A percentile compares a stretch with the other conserved stretches of the same genome.
These are phyloP conservation scores for Oligia latruncula DNA, from an alignment of 2,888 invertebrate genomes.

Conservation along the genomic window DNA sequence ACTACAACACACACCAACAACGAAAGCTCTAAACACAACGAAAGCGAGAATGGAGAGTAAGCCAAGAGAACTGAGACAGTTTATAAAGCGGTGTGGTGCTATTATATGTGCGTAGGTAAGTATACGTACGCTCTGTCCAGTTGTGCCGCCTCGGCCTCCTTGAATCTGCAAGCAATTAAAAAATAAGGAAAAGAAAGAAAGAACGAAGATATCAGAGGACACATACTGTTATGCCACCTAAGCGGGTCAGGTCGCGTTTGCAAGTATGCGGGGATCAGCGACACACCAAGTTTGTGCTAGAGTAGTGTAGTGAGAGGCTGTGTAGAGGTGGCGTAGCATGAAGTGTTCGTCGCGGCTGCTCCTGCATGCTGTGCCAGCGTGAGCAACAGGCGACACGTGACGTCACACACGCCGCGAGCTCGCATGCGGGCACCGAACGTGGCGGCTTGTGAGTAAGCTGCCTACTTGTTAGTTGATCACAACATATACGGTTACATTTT, in stretches of 20 bases:
- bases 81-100: slow-evolving; percentile 78
- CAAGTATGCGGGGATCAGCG: slow-evolving; percentile 78
- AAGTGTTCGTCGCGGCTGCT: slow-evolving; percentile 60
- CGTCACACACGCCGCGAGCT: slow-evolving; percentile 69
- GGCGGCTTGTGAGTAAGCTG: slow-evolving; percentile 85
- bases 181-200: slow-evolving; percentile 89
- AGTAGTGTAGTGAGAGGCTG: slow-evolving; percentile 80
- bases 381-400: slow-evolving; percentile 73
- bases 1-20: slow-evolving; percentile 59
- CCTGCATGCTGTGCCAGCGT: slow-evolving; percentile 63
- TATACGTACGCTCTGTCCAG: slow-evolving; percentile 96
- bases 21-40: slow-evolving; percentile 62
- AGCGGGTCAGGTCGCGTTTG: slow-evolving; percentile 76
- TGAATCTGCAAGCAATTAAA: slow-evolving; percentile 94
- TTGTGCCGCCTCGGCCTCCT: slow-evolving; percentile 94
- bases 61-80: slow-evolving; percentile 79
- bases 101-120: slow-evolving; percentile 82
- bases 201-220: slow-evolving; percentile 79
- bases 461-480: slow-evolving; percentile 84
- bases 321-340: slow-evolving; percentile 79
- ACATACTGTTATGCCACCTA: slow-evolving; percentile 80
- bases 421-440: slow-evolving; percentile 82
- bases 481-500: slow-evolving; percentile 75
- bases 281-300: slow-evolving; percentile 83
- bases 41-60: slow-evolving; percentile 75